phyloP scores from a whole-genome alignment of 2,113 vertebrate species.

The Eptesicus fuscus region DNA sequence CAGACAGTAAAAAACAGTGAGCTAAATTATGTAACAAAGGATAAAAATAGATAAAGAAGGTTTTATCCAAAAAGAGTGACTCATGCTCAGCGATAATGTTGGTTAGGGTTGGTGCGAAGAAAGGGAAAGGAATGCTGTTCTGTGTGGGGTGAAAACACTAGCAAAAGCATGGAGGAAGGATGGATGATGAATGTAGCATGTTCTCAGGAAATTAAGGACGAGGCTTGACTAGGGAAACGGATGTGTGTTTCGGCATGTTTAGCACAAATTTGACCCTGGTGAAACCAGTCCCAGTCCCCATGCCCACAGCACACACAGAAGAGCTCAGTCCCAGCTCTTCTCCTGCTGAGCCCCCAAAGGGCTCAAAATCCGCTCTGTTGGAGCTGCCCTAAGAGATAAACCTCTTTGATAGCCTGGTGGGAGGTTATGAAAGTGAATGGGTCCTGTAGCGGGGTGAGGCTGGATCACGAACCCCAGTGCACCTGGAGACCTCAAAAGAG shows the following conservation, averaged over 20 bases:
- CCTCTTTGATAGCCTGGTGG: neutral
- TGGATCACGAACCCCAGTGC: neutral
- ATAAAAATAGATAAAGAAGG: neutral
- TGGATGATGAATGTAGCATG: neutral
- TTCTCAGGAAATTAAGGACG: neutral
- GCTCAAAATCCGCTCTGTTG: neutral
- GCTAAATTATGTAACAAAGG: neutral
- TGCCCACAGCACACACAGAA: neutral
- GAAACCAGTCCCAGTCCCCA: neutral
- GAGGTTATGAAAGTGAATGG: neutral
- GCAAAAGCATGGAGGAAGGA: neutral
- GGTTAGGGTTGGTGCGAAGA: neutral
- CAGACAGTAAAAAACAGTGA: neutral
- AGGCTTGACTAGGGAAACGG: neutral
- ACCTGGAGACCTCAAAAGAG: neutral
- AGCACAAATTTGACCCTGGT: neutral
- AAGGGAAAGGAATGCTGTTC: neutral
- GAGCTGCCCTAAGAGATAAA: neutral
- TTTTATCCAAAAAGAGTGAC: neutral
- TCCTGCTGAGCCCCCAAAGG: no score
- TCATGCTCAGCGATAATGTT: neutral
- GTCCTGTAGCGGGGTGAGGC: neutral
- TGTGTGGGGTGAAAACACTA: neutral
- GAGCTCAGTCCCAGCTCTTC: neutral
- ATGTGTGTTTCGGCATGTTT: neutral